Conservation (phyloP, 2,113 vertebrate genomes). For the Gulo gulo region DNA sequence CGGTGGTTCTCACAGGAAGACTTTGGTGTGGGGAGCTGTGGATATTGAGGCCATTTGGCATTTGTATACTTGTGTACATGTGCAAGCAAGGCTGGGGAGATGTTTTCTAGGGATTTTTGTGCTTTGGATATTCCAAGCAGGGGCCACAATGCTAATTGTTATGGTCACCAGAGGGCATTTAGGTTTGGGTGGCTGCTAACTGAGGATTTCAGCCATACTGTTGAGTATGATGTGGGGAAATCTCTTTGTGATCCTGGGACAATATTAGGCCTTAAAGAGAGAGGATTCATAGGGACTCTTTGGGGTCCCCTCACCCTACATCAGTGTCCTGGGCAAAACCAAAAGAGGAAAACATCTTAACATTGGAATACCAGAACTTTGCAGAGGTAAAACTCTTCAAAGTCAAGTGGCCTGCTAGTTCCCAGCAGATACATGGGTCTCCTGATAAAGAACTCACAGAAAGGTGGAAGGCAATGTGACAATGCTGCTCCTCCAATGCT, state of each 20-base stretch:
- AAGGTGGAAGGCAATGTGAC: not conserved
- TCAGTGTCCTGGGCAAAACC: not conserved
- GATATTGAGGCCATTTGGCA: not conserved
- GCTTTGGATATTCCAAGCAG: not conserved
- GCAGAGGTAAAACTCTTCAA: not conserved
- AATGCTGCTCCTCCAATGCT: not conserved
- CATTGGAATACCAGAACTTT: not conserved
- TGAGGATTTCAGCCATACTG: not conserved
- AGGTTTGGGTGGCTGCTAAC: not conserved
- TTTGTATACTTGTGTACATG: rapidly evolving
- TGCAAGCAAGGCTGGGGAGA: not conserved
- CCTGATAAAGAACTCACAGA: not conserved
- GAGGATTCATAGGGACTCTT: not conserved
- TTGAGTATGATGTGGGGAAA: not conserved
- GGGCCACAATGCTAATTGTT: not conserved
- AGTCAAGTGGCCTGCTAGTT: not conserved
- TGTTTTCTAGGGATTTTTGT: not conserved
- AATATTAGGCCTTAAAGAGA: not conserved
- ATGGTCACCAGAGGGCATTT: not conserved
- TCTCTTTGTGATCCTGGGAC: not conserved
- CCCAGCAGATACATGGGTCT: not conserved
- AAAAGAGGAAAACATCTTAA: not conserved
- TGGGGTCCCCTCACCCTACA: not conserved
- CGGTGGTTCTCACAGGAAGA: not conserved
- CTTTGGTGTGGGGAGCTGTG: not conserved